Evolutionary conservation across 2,888 invertebrate genomes (phyloP).

Genomic region (Latrodectus hesperus): DNA sequence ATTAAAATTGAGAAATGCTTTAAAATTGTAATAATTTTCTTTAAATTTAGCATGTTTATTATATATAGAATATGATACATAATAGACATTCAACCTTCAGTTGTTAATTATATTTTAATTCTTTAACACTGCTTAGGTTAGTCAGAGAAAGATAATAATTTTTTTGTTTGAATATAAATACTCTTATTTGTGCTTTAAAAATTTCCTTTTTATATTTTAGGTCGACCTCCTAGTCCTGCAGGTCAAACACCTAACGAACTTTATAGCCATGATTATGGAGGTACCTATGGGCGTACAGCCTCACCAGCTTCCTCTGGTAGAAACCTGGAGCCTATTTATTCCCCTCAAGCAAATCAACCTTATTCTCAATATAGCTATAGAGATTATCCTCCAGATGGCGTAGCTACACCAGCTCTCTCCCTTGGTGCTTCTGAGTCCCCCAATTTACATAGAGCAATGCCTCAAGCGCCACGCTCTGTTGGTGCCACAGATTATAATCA

Average conservation of each 20-base stretch:
- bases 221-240: conserved; percentile 72
- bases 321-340: conserved; percentile 57
- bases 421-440: conserved; percentile 67
- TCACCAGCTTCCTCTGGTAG: conserved; percentile 56
- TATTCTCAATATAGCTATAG: conserved; percentile 69
- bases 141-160: not conserved
- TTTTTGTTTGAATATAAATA: not conserved
- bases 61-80: no score
- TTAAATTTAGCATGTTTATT: no score
- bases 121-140: no score
- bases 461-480: conserved; percentile 71
- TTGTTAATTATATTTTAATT: no score
- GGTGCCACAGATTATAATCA: conserved; percentile 72
- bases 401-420: conserved; percentile 61
- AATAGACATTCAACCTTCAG: no score
- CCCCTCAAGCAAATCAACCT: conserved; percentile 43
- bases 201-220: conserved; percentile 18
- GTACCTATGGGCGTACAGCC: conserved; percentile 65
- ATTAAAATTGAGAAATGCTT: no score
- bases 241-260: conserved; percentile 71
- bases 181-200: not conserved
- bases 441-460: conserved; percentile 69
- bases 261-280: conserved; percentile 56
- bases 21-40: no score
- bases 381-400: conserved; percentile 63